A percentile compares a stretch with the other conserved stretches of the same genome.
Evolutionary conservation across 2,797 vertebrate species (phyloP).

Genomic region (Melanotaenia parkinsoni): DNA sequence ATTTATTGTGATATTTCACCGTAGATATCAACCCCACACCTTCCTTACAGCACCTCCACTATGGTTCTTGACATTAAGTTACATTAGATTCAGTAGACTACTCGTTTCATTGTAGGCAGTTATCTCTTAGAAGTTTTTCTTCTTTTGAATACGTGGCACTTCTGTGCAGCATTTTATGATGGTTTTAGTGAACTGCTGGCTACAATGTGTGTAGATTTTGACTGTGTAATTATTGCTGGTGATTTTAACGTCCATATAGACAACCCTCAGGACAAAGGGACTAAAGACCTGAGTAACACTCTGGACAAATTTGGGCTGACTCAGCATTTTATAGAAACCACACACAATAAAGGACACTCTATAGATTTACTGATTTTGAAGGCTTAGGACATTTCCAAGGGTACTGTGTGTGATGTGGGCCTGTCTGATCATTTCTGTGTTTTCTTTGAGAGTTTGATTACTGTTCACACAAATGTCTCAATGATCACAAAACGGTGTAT

Average conservation of each 20-base stretch:
- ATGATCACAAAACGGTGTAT: not conserved
- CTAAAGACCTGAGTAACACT: not conserved
- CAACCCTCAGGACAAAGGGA: not conserved
- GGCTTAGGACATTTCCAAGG: not conserved
- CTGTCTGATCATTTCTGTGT: not conserved
- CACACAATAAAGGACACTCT: not conserved
- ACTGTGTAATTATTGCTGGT: not conserved
- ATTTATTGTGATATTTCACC: not conserved
- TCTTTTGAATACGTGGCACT: not conserved
- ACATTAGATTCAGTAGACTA: not conserved
- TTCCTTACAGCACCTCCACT: not conserved
- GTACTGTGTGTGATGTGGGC: not conserved
- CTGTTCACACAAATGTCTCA: not conserved
- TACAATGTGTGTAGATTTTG: not conserved
- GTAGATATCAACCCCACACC: not conserved
- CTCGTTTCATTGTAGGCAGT: not conserved
- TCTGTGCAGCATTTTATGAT: not conserved
- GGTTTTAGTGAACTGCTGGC: not conserved
- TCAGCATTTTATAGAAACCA: not conserved
- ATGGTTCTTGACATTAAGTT: not conserved
- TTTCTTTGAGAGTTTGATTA: not conserved
- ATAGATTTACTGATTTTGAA: not conserved
- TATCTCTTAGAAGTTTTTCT: not conserved
- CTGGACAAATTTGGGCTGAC: not conserved
- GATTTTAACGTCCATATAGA: not conserved